Evolutionary conservation across 1,140 invertebrate species (phyloP), one percentile per base, ranked within the genome.

Genomic region (Ceratitis capitata): DNA sequence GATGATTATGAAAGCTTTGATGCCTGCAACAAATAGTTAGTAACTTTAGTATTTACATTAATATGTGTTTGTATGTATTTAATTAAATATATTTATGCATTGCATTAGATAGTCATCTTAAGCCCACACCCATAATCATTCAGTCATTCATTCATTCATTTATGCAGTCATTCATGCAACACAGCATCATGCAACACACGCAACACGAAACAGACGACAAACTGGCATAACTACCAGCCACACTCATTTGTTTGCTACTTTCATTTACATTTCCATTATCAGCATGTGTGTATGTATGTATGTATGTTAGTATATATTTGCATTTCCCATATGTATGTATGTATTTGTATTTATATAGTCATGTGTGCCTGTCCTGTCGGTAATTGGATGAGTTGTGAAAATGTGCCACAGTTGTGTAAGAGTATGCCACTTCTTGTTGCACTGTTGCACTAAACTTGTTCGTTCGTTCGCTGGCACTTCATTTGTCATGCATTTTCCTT

Each of bases 301-400:
- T 26, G n/a, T 12, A 39, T 26, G 9, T n/a, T n/a, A 9, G n/a
- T 47, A 39, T 78, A 10, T 32, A 19, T 78, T 6, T 35, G 0
- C 14, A 64, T 14, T 39, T 10, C n/a, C 7, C 51, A 56, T 58
- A 19, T 58, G 58, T 10, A 9, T 32, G 14, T 29, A 64, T 32
- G 9, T 26, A 64, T 64, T 29, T 64, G 14, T 64, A 29, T 64
- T 23, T 29, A n/a, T n/a, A n/a, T n/a, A n/a, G n/a, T 61, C n/a
- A 29, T 7, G 10, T 61, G 56, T 29, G 3, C 9, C 3, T 9
- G 69, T 78, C 10, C 69, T 78, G 69, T 78, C 39, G 39, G 69
- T 78, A 78, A 78, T 78, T 78, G 69, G 69, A 78, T 78, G 69
- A 45, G 39, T 78, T 78, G 69, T 78, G 69, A 78, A 78, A 78